Base-by-base conservation (phyloP, 2,888 invertebrate species). In the Hypena proboscidalis region DNA sequence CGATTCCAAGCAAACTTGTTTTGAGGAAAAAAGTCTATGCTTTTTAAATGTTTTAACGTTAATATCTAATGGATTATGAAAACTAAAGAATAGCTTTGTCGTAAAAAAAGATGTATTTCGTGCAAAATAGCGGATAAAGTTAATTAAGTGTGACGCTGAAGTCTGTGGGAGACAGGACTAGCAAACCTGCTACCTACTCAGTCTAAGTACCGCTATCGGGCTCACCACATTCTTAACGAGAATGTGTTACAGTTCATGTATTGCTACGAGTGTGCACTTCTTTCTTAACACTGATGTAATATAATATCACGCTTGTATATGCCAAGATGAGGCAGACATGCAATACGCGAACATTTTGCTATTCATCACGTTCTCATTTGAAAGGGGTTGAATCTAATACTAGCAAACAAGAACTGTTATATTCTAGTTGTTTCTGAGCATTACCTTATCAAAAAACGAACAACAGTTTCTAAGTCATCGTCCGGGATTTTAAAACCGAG, bases 181-280 rank as follows among this genome's bases (percentile, higher is more conserved):
- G 50, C 47, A 60, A 64, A 65, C 54, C 50, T 47, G 65, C 53
- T 59, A 22, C 54, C 54, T 54, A 51, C 48, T 57, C 61, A 40
- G 47, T 53, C 44, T 52, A 39, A 33, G 45, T 62, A 62, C 62
- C 65, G 62, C 61, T 64, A 62, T 60, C 37, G 42, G 13, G 48
- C 46, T 40, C 34, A 50, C 50, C 42, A 57, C 58, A 64, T 57
- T 49, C 54, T 47, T 46, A 17, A 22, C 46, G 37, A 20, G 36
- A 57, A 61, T 58, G 50, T 58, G 45, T 51, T 57, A 36, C 56
- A 32, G 40, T 44, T 36, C 42, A 38, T 49, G 35, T 14, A 49
- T 39, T 31, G 34, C 23, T 26, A 33, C 27, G 29, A 40, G 21
- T 34, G 27, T 46, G 42, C 44, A 44, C 45, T 46, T 46, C 27